Evolutionary conservation across 2,113 vertebrate genomes (phyloP), one percentile per base, ranked within the genome.

Genomic region (Rhinolophus sinicus): DNA sequence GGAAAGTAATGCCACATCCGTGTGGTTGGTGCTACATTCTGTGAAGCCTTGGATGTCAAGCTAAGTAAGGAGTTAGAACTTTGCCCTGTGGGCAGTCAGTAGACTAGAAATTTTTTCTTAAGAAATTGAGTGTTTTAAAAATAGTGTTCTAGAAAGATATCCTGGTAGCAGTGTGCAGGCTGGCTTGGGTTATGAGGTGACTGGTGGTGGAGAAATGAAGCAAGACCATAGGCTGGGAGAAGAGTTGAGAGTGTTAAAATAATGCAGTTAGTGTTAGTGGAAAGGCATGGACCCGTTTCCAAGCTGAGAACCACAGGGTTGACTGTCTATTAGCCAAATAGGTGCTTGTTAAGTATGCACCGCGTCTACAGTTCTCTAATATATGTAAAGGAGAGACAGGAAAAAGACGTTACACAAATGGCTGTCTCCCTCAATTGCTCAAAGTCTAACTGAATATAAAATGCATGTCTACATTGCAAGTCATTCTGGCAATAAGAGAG

Each of bases 91-190:
- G 52, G 14, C 33, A 33, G 30, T 54, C 38, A 19, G 70, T 69
- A 90, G 52, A 54, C 40, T n/a, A 70, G 87, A 85, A 8, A 12
- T 28, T 90, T 86, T 92, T 15, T 84, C 38, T 28, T 73, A 72
- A 81, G 47, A 62, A 13, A 38, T 21, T n/a, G 77, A 54, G 75
- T 88, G 73, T 73, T 88, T 95, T 94, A 52, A 77, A 92, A 77
- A 38, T 60, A 69, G 40, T 81, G 22, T 69, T 72, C 44, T 76
- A n/a, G 78, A 73, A 76, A 65, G 87, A 70, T 56, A 44, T 44
- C 67, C 76, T 78, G n/a, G 52, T 54, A 40, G 22, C 14, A 64
- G 12, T 28, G 22, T 21, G 26, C 58, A 56, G 47, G 38, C 73
- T 72, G 73, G 24, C 58, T 92, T 73, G 22, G 65, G 24, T 50